Evolutionary conservation across 2,888 invertebrate genomes (phyloP).

Genomic region (Cremastinae sp.): DNA sequence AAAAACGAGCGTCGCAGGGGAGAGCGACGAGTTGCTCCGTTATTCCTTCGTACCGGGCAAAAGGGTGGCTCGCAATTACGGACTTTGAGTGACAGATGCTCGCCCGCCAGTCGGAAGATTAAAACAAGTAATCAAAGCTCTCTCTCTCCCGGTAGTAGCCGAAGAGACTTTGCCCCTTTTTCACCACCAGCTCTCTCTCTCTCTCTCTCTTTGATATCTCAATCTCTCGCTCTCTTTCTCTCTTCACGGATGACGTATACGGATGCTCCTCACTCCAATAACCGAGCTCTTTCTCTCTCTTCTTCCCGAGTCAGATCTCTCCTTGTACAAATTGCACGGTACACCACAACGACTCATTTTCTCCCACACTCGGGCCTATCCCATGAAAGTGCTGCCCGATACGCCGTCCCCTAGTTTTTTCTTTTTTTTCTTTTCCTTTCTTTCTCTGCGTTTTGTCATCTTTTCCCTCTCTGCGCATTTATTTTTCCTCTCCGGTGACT

Average conservation of each 20-base stretch:
- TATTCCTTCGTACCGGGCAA: constrained; percentile 58
- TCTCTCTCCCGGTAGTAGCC: constrained; percentile 69
- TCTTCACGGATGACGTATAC: constrained; percentile 78
- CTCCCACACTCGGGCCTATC: constrained; percentile 48
- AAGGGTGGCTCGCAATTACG: constrained; percentile 78
- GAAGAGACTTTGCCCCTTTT: constrained; percentile 22
- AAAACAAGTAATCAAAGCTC: constrained; percentile 81
- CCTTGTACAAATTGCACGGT: constrained; percentile 54
- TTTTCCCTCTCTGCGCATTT: too few relatives aligned
- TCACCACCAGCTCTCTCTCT: constrained; percentile 58
- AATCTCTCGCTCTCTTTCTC: too few relatives aligned
- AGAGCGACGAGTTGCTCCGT: constrained; percentile 16
- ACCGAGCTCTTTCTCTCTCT: constrained; percentile 52
- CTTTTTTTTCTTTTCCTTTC: constrained; percentile 59
- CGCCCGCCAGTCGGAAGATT: constrained; percentile 80
- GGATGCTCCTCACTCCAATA: constrained; percentile 70
- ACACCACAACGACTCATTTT: constrained; percentile 61
- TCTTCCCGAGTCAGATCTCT: constrained; percentile 43
- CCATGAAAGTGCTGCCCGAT: constrained; percentile 40
- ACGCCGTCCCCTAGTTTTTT: constrained; percentile 45
- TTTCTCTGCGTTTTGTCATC: constrained; percentile 33
- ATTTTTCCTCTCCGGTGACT: too few relatives aligned
- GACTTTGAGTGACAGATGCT: constrained; percentile 81
- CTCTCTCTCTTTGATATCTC: too few relatives aligned
- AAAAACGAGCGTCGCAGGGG: constrained; percentile 19